A percentile compares a stretch with the other conserved stretches of the same genome.
phyloP scores from a whole-genome alignment of 2,888 invertebrate species.

The Osedax frankpressi region DNA sequence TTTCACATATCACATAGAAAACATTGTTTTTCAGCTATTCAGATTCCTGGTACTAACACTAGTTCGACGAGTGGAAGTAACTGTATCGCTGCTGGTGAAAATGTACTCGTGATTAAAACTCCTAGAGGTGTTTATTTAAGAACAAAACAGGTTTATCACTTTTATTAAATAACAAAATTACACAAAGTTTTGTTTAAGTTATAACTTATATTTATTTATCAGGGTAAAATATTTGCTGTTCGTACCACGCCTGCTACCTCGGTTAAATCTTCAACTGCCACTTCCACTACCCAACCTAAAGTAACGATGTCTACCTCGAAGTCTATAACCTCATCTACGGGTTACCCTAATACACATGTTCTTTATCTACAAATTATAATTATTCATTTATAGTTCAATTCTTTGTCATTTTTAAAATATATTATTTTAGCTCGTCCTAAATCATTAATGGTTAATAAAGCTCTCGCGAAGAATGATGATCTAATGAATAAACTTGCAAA shows the following conservation, averaged over 20 bases:
- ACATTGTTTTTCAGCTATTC: background rate
- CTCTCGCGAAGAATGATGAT: background rate
- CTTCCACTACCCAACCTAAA: background rate
- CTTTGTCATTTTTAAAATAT: too few species aligned
- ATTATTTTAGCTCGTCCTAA: background rate
- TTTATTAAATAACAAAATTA: background rate
- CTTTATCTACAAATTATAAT: too few species aligned
- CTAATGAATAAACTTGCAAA: background rate
- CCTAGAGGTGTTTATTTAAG: slow-evolving; percentile 85
- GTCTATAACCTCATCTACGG: background rate
- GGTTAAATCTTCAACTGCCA: background rate
- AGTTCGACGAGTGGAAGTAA: slow-evolving; percentile 79
- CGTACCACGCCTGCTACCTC: slow-evolving; percentile 22
- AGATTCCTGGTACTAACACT: slow-evolving; percentile 64
- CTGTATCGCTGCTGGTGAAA: slow-evolving; percentile 79
- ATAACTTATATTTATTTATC: background rate
- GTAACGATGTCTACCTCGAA: background rate
- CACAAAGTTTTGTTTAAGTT: background rate
- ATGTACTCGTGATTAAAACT: slow-evolving; percentile 83
- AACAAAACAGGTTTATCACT: slow-evolving; percentile 20
- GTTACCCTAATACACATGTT: too few species aligned
- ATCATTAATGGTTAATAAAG: background rate
- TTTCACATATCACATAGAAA: too few species aligned
- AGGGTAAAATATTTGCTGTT: slow-evolving; percentile 30
- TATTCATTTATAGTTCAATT: background rate